Evolutionary conservation across 92 coral and sea anemone species (phyloP), one percentile per base, ranked within the genome.

Genomic region (Bergia puertoricense): DNA sequence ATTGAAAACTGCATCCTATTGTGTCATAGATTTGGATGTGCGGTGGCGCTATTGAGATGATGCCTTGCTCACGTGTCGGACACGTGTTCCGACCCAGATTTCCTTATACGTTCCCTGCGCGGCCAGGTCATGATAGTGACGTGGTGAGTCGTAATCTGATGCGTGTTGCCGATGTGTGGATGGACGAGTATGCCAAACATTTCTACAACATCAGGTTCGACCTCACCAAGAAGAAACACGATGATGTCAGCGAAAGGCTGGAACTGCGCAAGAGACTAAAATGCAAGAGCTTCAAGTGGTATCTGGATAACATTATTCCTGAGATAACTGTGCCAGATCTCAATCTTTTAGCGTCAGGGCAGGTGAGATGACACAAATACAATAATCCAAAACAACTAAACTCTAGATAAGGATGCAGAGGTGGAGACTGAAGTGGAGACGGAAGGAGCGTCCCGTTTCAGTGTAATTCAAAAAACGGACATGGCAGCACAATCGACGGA

Each of bases 111-210:
- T 97, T 97, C 81, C 99, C 99, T 80, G 97, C 96, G 20, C 98
- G 98, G 83, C 93, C 98, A 10, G 98, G 98, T 16, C 93, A 93
- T 41, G 96, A 94, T 80, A 92, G 91, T 68, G 99, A 97, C 77
- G 98, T 96, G 23, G 99, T 97, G 22, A 97, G 99, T 90, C 95
- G 95, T 62, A 97, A 97, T 86, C 94, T 97, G 72, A 97, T 97
- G 99, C 91, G 99, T 57, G 99, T 97, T 20, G 99, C 99, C 2
- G 99, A 97, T 76, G 99, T 97, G 44, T 97, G 99, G 99, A 97
- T 97, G 99, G 99, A 97, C 81, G 97, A 97, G 42, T 97, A 97
- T 81, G 91, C 91, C 40, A 95, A 97, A 84, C 99, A 97, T 88
- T 97, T 97, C 90, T 97, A 95, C 86, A 97, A 97, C 88, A 97